Percentiles rank a stretch among this genome's conserved stretches.
These are phyloP conservation scores for Bradypodion ventrale DNA, from an alignment of 2,797 vertebrate species.

Conservation along the genomic window DNA sequence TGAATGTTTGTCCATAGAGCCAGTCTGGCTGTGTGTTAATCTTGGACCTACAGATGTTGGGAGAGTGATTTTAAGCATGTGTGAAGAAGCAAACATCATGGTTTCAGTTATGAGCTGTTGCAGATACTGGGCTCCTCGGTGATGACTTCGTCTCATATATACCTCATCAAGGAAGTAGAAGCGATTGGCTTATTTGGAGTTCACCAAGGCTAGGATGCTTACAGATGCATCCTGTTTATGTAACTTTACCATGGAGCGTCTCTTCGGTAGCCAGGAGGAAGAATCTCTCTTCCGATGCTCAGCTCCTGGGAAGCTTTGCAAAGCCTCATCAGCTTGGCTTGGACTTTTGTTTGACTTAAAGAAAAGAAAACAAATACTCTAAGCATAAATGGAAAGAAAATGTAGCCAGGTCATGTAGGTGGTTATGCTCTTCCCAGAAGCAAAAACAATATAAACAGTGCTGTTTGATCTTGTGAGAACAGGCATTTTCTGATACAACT, in stretches of 20 bases:
- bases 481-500: too few species aligned
- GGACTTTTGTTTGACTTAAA: background rate
- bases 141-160: conserved; percentile 4
- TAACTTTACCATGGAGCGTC: conserved; percentile 5
- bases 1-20: background rate
- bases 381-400: background rate
- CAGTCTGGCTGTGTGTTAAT: background rate
- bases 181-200: background rate
- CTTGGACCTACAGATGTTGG: background rate
- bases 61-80: conserved; percentile 12
- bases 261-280: conserved; percentile 4
- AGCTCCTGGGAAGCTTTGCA: background rate
- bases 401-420: background rate
- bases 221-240: conserved; percentile 9
- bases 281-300: background rate
- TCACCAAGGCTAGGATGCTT: background rate
- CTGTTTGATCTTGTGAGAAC: background rate
- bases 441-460: too few species aligned
- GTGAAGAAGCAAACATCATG: conserved; percentile 21
- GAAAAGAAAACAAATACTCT: background rate
- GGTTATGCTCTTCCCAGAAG: background rate
- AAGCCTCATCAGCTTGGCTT: background rate
- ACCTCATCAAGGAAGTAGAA: conserved; percentile 8
- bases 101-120: conserved; percentile 6
- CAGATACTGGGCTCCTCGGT: background rate